A percentile compares a stretch with the other conserved stretches of the same genome.
phyloP scores from a whole-genome alignment of 2,797 vertebrate genomes.

The Amazonetta brasiliensis region DNA sequence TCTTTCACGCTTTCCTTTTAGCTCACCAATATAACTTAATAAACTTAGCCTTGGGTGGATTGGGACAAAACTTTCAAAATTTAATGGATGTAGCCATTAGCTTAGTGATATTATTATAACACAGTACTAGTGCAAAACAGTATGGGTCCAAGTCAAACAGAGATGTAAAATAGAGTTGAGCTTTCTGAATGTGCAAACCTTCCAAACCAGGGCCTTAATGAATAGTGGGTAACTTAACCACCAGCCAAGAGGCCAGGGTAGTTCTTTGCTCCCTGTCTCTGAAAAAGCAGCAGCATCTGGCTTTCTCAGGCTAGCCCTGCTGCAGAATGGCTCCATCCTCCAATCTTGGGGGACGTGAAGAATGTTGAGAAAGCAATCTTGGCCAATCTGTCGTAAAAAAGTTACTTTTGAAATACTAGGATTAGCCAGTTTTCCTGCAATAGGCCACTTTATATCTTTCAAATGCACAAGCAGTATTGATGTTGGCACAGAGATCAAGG shows the following conservation, averaged over 20 bases:
- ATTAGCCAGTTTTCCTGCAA: background rate
- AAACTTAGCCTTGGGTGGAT: background rate
- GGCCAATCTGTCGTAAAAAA: background rate
- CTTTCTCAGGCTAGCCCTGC: background rate
- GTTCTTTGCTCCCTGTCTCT: accelerated
- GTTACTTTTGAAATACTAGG: background rate
- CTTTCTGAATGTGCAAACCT: background rate
- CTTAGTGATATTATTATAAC: background rate
- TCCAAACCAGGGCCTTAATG: background rate
- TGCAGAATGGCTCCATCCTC: background rate
- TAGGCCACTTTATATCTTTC: background rate
- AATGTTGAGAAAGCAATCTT: background rate
- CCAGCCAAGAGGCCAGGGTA: background rate
- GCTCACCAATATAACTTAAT: background rate
- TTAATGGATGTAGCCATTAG: background rate
- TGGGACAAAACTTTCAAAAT: background rate
- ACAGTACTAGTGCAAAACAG: background rate
- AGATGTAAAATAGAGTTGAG: background rate
- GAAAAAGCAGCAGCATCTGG: background rate
- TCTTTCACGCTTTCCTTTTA: background rate
- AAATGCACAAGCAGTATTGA: constrained; percentile 6
- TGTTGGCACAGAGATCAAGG: background rate
- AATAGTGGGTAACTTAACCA: background rate
- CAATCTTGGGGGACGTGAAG: background rate
- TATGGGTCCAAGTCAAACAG: background rate